These are phyloP conservation scores for Percopsis transmontana DNA, from an alignment of 2,113 vertebrate species.

Conservation along the genomic window DNA sequence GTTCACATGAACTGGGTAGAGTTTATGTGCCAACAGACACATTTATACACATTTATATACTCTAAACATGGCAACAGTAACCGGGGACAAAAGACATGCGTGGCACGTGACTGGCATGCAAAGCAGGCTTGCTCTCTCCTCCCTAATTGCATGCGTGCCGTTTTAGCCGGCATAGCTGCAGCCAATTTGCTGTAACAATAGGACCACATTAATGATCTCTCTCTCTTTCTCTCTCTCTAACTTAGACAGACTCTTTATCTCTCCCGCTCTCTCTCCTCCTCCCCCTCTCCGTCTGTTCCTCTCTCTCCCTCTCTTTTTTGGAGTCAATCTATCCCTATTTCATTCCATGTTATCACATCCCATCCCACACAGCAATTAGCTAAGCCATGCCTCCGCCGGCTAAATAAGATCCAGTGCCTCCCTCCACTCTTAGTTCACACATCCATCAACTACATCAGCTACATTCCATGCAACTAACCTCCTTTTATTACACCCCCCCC, in stretches of 20 bases:
- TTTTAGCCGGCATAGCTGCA: slow-evolving; percentile 39
- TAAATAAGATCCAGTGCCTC: slow-evolving; percentile 56
- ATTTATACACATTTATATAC: slow-evolving; percentile 52
- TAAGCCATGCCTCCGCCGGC: slow-evolving; percentile 38
- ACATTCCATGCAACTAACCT: slow-evolving; percentile 59
- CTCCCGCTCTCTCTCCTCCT: neutral
- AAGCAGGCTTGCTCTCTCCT: slow-evolving; percentile 27
- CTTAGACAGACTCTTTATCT: neutral
- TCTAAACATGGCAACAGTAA: slow-evolving; percentile 53
- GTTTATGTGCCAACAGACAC: slow-evolving; percentile 48
- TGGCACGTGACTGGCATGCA: slow-evolving; percentile 49
- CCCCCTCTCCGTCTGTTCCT: neutral
- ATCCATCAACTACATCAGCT: slow-evolving; percentile 40
- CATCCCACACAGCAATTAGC: slow-evolving; percentile 61
- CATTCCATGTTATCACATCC: slow-evolving; percentile 40
- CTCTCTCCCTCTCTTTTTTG: neutral
- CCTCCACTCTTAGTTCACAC: slow-evolving; percentile 46
- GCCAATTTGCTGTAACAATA: slow-evolving; percentile 55
- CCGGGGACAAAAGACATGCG: slow-evolving; percentile 49
- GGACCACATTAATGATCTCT: slow-evolving; percentile 47
- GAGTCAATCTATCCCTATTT: slow-evolving; percentile 20
- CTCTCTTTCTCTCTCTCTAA: slow-evolving; percentile 4
- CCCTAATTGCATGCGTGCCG: slow-evolving; percentile 56
- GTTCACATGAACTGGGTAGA: too few species aligned
- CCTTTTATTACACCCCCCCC: slow-evolving; percentile 42